phyloP scores from a whole-genome alignment of 2,797 vertebrate genomes.

The Spea hammondii region DNA sequence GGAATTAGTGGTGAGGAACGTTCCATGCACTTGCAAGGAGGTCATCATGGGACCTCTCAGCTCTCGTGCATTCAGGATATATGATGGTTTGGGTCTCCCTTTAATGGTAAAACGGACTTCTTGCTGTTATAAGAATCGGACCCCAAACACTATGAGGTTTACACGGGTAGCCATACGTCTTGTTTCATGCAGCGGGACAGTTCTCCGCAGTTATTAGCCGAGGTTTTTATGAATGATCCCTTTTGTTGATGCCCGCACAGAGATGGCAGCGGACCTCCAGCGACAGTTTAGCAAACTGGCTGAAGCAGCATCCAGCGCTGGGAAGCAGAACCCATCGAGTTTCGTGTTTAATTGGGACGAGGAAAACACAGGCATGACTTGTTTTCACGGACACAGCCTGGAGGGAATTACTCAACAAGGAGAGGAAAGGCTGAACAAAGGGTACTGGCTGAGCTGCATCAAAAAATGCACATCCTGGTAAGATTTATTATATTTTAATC shows the following conservation, averaged over 20 bases:
- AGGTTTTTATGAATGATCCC: constrained; percentile 31
- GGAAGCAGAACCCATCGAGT: constrained; percentile 65
- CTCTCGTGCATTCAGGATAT: too few species aligned
- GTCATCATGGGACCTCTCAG: too few species aligned
- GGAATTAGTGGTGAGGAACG: too few species aligned
- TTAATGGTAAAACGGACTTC: too few species aligned
- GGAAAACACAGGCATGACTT: constrained; percentile 60
- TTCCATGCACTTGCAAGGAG: too few species aligned
- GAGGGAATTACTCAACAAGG: constrained; percentile 59
- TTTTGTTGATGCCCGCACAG: constrained; percentile 62
- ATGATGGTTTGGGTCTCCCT: too few species aligned
- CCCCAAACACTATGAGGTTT: background rate
- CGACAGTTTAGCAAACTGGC: constrained; percentile 69
- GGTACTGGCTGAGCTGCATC: constrained; percentile 75
- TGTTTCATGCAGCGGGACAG: background rate
- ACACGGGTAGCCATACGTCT: constrained; percentile 19
- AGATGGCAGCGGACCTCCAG: constrained; percentile 71
- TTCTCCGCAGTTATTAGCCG: constrained; percentile 15
- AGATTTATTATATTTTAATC: constrained; percentile 43
- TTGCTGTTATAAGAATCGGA: too few species aligned
- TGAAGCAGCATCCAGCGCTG: constrained; percentile 52
- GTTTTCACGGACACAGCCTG: constrained; percentile 71
- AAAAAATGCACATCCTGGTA: constrained; percentile 65
- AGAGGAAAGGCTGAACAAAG: constrained; percentile 49
- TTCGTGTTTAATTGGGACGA: constrained; percentile 76